Percentiles rank a stretch among this genome's conserved stretches.
Conservation (phyloP, 1,140 invertebrate genomes). For the Rhysida immarginata region DNA sequence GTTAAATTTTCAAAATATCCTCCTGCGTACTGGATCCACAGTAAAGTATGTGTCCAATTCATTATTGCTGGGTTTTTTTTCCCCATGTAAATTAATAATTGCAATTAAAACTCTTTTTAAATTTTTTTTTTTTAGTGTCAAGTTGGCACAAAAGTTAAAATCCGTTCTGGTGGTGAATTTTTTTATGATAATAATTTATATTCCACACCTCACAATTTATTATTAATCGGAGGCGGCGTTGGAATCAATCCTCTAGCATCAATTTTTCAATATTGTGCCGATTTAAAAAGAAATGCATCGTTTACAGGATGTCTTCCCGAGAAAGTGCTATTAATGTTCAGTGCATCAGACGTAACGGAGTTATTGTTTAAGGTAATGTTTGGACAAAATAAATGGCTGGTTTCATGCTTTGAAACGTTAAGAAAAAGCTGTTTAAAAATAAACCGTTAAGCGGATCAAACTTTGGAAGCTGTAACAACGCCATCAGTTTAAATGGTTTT, state of each 20-base stretch:
- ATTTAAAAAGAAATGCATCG: slow-evolving; percentile 14
- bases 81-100: too few relatives aligned
- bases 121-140: slow-evolving; percentile 22
- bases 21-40: slow-evolving; percentile 30
- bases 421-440: too few relatives aligned
- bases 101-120: background rate
- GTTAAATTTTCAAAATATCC: slow-evolving; percentile 28
- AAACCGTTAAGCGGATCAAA: too few relatives aligned
- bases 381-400: too few relatives aligned
- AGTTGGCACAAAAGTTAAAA: slow-evolving; percentile 21
- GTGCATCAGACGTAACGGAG: slow-evolving; percentile 23
- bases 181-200: slow-evolving; percentile 21
- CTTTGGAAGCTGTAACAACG: too few relatives aligned
- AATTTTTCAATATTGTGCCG: slow-evolving; percentile 24
- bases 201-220: slow-evolving; percentile 16
- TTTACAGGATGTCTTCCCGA: background rate
- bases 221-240: slow-evolving; percentile 32
- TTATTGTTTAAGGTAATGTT: slow-evolving; percentile 29
- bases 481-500: too few relatives aligned
- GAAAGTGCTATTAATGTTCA: slow-evolving; percentile 23
- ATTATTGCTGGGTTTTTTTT: too few relatives aligned
- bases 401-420: too few relatives aligned
- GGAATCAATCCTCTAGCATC: slow-evolving; percentile 31
- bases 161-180: slow-evolving; percentile 28
- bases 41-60: slow-evolving; percentile 26